Percentiles rank a stretch among this genome's conserved stretches.
Conservation (phyloP, 2,113 vertebrate genomes). For the Crotalus horridus region DNA sequence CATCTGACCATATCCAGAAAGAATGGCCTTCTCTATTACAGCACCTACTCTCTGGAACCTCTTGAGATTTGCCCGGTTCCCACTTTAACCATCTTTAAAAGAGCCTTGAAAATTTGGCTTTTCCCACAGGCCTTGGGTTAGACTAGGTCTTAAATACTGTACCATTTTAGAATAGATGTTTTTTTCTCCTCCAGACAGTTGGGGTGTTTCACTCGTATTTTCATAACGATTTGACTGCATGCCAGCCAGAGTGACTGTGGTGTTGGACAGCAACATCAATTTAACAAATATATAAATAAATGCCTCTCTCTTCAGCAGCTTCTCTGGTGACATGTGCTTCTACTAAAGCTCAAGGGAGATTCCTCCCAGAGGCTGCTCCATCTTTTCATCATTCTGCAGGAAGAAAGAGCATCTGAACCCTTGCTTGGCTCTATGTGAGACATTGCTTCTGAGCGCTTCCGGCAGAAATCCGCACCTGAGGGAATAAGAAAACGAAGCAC, state of each 20-base stretch:
- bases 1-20: not conserved
- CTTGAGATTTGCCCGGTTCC: not conserved
- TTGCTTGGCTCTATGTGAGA: not conserved
- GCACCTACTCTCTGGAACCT: not conserved
- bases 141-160: not conserved
- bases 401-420: not conserved
- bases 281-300: not conserved
- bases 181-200: not conserved
- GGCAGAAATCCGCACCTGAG: not conserved
- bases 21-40: not conserved
- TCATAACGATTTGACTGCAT: not conserved
- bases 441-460: not conserved
- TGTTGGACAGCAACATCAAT: not conserved
- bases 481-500: not conserved
- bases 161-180: not conserved
- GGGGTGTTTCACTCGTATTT: not conserved
- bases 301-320: not conserved
- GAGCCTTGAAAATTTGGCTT: not conserved
- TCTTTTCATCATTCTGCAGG: not conserved
- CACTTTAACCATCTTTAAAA: not conserved
- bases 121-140: not conserved
- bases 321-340: not conserved
- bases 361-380: not conserved
- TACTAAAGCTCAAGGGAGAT: not conserved
- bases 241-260: not conserved